A percentile compares a stretch with the other conserved stretches of the same genome.
These are phyloP conservation scores for Boloria selene DNA, from an alignment of 2,888 invertebrate genomes.

Conservation along the genomic window DNA sequence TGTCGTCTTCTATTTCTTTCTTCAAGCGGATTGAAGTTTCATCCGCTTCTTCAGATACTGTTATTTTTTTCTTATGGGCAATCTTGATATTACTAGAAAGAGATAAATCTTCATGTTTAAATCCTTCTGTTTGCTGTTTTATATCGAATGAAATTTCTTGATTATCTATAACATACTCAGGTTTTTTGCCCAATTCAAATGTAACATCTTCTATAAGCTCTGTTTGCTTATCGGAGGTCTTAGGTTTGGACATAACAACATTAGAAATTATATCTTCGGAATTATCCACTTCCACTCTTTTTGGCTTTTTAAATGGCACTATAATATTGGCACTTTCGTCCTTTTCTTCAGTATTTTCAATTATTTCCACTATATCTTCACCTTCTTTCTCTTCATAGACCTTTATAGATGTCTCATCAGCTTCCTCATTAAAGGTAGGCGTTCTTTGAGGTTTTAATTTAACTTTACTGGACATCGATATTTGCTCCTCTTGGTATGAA, in stretches of 20 bases:
- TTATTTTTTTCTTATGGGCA: conserved; percentile 84
- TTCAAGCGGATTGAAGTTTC: conserved; percentile 86
- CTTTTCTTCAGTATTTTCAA: conserved; percentile 74
- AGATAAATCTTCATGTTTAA: conserved; percentile 87
- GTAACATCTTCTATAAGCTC: conserved; percentile 83
- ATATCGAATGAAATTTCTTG: conserved; percentile 82
- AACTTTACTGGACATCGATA: conserved; percentile 92
- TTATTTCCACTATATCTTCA: conserved; percentile 71
- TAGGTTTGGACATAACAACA: conserved; percentile 63
- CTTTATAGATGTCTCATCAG: conserved; percentile 88
- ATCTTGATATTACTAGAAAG: conserved; percentile 87
- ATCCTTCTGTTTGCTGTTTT: conserved; percentile 68
- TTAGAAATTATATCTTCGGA: conserved; percentile 69
- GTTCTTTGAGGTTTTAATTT: conserved; percentile 88
- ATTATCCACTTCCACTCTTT: conserved; percentile 53
- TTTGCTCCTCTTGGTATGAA: conserved; percentile 93
- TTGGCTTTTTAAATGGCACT: conserved; percentile 65
- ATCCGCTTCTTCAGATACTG: conserved; percentile 85
- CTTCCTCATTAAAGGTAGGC: conserved; percentile 89
- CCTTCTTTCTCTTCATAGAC: conserved; percentile 74
- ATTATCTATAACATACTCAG: conserved; percentile 84
- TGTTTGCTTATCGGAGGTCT: conserved; percentile 60
- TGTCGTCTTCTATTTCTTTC: conserved; percentile 85
- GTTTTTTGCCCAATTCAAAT: conserved; percentile 86
- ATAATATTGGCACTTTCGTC: conserved; percentile 64